These are phyloP conservation scores for Chromobotia macracanthus DNA, from an alignment of 2,797 vertebrate species.

Conservation along the genomic window DNA sequence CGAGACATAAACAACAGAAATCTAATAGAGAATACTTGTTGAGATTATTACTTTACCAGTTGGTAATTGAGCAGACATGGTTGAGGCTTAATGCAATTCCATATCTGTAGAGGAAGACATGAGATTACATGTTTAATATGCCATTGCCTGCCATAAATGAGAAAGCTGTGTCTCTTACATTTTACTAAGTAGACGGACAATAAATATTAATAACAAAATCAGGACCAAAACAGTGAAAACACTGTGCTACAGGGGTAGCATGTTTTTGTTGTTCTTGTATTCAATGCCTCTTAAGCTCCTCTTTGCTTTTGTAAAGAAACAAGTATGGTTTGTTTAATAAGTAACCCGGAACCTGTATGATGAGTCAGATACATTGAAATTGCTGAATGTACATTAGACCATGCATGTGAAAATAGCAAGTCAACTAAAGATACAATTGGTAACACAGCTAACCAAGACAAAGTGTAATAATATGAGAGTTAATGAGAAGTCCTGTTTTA, in stretches of 20 bases:
- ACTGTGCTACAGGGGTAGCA: no score
- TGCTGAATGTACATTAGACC: neutral
- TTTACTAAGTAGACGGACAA: neutral
- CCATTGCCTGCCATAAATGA: neutral
- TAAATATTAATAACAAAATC: neutral
- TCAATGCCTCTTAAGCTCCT: neutral
- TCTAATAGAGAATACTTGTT: neutral
- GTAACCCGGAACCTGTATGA: conserved; percentile 48
- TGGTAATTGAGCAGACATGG: conserved; percentile 77
- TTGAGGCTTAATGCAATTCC: conserved; percentile 70
- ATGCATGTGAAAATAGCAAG: neutral
- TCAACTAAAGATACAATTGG: neutral
- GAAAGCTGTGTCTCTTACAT: neutral
- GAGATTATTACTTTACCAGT: conserved; percentile 73
- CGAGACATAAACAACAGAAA: neutral
- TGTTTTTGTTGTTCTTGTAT: neutral
- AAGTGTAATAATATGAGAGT: neutral
- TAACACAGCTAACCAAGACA: neutral
- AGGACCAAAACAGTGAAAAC: neutral
- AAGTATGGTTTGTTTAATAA: conserved; percentile 50
- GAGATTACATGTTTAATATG: neutral
- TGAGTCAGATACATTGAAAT: conserved; percentile 23
- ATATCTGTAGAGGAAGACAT: conserved; percentile 70
- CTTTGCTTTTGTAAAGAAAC: neutral
- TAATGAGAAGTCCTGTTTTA: neutral